Evolutionary conservation across 1,140 invertebrate genomes (phyloP).

Genomic region (Lordiphosa mommai): DNA sequence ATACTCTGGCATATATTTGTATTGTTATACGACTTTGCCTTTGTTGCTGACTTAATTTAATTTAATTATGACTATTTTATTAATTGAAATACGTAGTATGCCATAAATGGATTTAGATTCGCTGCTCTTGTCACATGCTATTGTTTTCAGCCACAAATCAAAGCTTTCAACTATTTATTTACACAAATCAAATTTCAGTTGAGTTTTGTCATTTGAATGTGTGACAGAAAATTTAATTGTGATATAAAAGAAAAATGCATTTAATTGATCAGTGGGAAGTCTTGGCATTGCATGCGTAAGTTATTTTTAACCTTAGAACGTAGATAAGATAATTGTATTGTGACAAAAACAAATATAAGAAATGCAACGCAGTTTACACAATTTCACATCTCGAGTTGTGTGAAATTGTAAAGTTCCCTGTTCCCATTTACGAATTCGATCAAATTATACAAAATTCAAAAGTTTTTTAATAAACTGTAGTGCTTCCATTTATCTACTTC

Average conservation of each 20-base stretch:
- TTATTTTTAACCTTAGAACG: not conserved
- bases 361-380: too few species aligned
- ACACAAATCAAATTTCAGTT: conserved; percentile 33
- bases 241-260: conserved; percentile 17
- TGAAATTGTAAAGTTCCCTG: too few species aligned
- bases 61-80: conserved; percentile 73
- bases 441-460: too few species aligned
- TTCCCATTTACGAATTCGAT: too few species aligned
- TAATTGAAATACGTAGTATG: conserved; percentile 63
- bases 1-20: conserved; percentile 9
- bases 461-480: too few species aligned
- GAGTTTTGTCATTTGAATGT: conserved; percentile 20
- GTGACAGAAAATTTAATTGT: conserved; percentile 1
- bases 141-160: conserved; percentile 1
- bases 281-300: conserved; percentile 57
- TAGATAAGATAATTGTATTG: not conserved
- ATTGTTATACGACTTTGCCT: conserved; percentile 39
- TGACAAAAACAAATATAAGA: too few species aligned
- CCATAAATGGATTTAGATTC: conserved; percentile 28
- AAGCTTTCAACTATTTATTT: not conserved
- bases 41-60: conserved; percentile 32
- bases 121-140: conserved; percentile 14
- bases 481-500: too few species aligned
- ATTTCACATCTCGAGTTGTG: too few species aligned
- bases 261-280: conserved; percentile 61